Percentiles rank a stretch among this genome's conserved stretches.
Evolutionary conservation across 2,797 vertebrate genomes (phyloP).

Genomic region (Lagocephalus sceleratus): DNA sequence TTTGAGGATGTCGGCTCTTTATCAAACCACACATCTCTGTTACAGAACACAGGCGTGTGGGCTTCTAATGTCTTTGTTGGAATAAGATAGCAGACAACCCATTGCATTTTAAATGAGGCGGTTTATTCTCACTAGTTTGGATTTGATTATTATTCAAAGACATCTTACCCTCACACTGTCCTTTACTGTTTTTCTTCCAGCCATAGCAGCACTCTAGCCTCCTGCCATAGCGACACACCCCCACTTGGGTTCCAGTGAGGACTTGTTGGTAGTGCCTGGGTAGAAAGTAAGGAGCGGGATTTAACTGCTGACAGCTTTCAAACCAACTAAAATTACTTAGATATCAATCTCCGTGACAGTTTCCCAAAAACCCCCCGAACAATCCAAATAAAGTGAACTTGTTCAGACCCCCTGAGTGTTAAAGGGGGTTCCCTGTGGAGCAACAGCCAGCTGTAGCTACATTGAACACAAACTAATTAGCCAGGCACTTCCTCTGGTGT

Average conservation of each 20-base stretch:
- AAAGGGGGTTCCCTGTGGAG: slow-evolving; percentile 44
- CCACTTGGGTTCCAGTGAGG: slow-evolving; percentile 73
- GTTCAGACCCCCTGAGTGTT: slow-evolving; percentile 29
- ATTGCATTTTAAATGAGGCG: too few species aligned
- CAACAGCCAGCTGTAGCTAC: slow-evolving; percentile 39
- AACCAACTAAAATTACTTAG: background rate
- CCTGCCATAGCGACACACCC: slow-evolving; percentile 88
- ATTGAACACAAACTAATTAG: slow-evolving; percentile 53
- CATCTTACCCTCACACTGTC: slow-evolving; percentile 90
- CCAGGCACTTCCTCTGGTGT: slow-evolving; percentile 46
- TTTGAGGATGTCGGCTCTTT: slow-evolving; percentile 32
- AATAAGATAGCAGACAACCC: too few species aligned
- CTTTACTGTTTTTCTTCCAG: slow-evolving; percentile 88
- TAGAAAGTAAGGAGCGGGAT: slow-evolving; percentile 28
- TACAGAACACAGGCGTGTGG: background rate
- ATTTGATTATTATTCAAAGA: too few species aligned
- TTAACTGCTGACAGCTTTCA: slow-evolving; percentile 7
- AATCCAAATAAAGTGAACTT: slow-evolving; percentile 29
- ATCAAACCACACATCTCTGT: slow-evolving; percentile 54
- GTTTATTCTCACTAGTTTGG: too few species aligned
- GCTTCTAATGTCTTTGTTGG: too few species aligned
- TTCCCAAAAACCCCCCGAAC: slow-evolving; percentile 15
- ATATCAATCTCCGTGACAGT: too few species aligned
- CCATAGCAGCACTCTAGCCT: slow-evolving; percentile 92
- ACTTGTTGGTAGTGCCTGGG: slow-evolving; percentile 72